A percentile compares a stretch with the other conserved stretches of the same genome.
Conservation (phyloP, 2,113 vertebrate genomes). For the Cyrtonyx montezumae region DNA sequence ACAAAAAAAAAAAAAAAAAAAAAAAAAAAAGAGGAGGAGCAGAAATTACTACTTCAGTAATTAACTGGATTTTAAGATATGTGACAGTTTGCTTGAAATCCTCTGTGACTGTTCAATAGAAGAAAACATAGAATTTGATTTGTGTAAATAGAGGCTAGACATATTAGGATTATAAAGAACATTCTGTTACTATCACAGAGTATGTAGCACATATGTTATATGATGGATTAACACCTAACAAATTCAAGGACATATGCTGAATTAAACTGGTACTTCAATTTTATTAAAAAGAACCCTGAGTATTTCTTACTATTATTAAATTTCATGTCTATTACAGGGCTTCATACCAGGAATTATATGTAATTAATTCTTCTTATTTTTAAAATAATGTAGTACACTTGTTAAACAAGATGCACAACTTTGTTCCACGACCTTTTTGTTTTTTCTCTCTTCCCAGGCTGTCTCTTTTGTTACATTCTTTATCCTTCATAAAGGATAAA, state of each 20-base stretch:
- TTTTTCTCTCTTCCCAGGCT: not conserved
- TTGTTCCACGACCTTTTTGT: not conserved
- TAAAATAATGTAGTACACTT: not conserved
- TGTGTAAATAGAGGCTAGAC: not conserved
- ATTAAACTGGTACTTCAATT: not conserved
- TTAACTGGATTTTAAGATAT: not conserved
- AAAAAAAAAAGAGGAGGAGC: not conserved
- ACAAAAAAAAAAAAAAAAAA: not conserved
- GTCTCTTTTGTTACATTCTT: not conserved
- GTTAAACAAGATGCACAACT: not conserved
- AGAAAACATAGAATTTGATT: not conserved
- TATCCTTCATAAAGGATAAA: not conserved
- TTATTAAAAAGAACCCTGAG: not conserved
- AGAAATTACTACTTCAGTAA: not conserved
- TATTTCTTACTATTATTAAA: not conserved
- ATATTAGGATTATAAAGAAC: not conserved
- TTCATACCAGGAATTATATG: not conserved
- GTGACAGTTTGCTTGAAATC: not conserved
- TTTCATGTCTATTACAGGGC: not conserved
- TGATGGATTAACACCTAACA: not conserved
- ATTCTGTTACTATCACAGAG: not conserved
- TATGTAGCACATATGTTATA: not conserved
- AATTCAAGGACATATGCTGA: not conserved
- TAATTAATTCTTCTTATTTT: not conserved
- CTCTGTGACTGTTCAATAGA: not conserved